Base-by-base conservation (phyloP, 2,888 invertebrate species). In the Suillia variegata region DNA sequence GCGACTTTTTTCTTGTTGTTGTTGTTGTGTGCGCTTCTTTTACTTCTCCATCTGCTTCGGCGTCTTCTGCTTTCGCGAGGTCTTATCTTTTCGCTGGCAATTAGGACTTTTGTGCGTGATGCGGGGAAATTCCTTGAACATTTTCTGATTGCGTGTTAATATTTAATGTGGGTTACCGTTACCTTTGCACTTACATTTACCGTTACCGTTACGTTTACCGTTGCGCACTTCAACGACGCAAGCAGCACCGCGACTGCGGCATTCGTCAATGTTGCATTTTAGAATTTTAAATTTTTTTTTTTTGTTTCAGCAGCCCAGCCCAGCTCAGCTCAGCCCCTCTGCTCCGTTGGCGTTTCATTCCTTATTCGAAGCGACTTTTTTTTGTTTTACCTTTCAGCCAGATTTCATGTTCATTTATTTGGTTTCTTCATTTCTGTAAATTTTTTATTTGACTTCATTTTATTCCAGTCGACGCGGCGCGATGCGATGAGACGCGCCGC, bases 61-160 rank as follows among this genome's bases (percentile, higher is more conserved):
- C 20, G 5, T 18, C 45, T 45, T 5, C 6, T 18, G 3, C 18
- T 18, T 5, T 17, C 18, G 38, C n/a, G n/a, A n/a, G 6, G 26
- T 55, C 47, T 52, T 52, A 50, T 48, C 51, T 55, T 22, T 55
- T 49, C 55, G 48, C 52, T 53, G 56, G 52, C 52, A 55, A 55
- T 59, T 59, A 55, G 55, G 47, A 33, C 42, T 51, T 48, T 18
- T 31, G 17, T 15, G 38, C 38, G 47, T 45, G 51, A 47, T 33
- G 38, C 47, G n/a, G 17, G 21, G 47, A 59, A 59, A 55, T 55
- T 59, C 51, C 50, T 53, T 26, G 18, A 38, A 51, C 60, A 63
- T 55, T 61, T 54, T 59, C 57, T 61, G 63, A 63, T 61, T 61
- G 63, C 63, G 56, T 57, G 54, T 63, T 61, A 61, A 63, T 61